Percentiles rank a stretch among this genome's conserved stretches.
These are phyloP conservation scores for Odontesthes bonariensis DNA, from an alignment of 2,113 vertebrate genomes.

Conservation along the genomic window DNA sequence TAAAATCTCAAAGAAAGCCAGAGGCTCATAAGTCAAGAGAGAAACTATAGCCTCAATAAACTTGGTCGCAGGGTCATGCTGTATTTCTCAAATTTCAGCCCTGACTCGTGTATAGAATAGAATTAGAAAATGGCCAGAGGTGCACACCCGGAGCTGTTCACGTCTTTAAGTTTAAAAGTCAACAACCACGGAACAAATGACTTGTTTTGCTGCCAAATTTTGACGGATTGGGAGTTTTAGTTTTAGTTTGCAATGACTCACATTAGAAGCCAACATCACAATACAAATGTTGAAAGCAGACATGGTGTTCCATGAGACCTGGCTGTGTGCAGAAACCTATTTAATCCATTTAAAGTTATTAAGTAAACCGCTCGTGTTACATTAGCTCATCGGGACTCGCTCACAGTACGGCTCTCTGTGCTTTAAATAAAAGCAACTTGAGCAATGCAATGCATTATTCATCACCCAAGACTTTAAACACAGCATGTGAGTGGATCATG, in stretches of 20 bases:
- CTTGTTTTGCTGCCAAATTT: conserved; percentile 20
- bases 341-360: conserved; percentile 36
- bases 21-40: conserved; percentile 2
- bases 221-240: conserved; percentile 26
- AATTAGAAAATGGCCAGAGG: conserved; percentile 6
- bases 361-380: conserved; percentile 40
- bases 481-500: conserved; percentile 2
- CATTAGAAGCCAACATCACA: conserved; percentile 6
- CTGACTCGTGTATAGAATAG: conserved; percentile 9
- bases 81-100: conserved; percentile 12
- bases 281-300: conserved; percentile 22
- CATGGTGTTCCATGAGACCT: conserved; percentile 25
- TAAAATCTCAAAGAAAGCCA: conserved; percentile 3
- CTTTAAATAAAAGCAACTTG: conserved; percentile 7
- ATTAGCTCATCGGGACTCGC: conserved; percentile 19
- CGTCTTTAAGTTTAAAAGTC: not conserved
- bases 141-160: not conserved
- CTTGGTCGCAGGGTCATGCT: not conserved
- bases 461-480: not conserved
- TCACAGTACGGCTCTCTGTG: conserved; percentile 1
- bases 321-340: conserved; percentile 25
- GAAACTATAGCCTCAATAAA: conserved; percentile 13
- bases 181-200: conserved; percentile 15
- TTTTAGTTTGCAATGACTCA: not conserved
- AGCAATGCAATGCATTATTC: not conserved